Conservation (phyloP, 1,140 invertebrate genomes). For the Belonocnema kinseyi region DNA sequence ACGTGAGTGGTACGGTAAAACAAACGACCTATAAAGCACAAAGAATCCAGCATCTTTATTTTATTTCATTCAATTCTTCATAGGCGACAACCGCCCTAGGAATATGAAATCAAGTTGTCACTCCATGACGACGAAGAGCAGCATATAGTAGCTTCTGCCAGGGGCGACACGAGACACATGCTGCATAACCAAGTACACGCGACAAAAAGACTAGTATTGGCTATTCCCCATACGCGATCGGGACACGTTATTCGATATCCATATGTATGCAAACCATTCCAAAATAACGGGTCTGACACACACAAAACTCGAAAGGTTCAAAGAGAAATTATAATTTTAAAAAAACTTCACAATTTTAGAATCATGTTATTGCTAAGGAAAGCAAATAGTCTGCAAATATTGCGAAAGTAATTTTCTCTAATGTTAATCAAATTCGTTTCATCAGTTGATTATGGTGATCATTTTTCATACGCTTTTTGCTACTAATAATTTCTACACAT, state of each 20-base stretch:
- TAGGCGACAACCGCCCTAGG: constrained; percentile 62
- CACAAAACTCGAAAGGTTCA: background rate
- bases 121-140: constrained; percentile 55
- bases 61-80: constrained; percentile 72
- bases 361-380: no score
- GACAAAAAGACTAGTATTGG: constrained; percentile 58
- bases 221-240: constrained; percentile 52
- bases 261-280: background rate
- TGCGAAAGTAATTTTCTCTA: no score
- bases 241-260: constrained; percentile 1
- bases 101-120: constrained; percentile 74
- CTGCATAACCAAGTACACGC: constrained; percentile 68
- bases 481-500: no score
- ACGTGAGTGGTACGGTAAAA: constrained; percentile 36
- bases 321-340: no score
- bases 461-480: no score
- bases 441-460: no score
- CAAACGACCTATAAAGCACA: constrained; percentile 51
- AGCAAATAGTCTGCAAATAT: no score
- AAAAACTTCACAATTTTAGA: no score
- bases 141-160: constrained; percentile 50
- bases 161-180: constrained; percentile 63
- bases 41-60: constrained; percentile 63
- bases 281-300: background rate
- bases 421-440: no score